Conservation (phyloP, 2,797 vertebrate genomes). For the Coracias cyanogaster region DNA sequence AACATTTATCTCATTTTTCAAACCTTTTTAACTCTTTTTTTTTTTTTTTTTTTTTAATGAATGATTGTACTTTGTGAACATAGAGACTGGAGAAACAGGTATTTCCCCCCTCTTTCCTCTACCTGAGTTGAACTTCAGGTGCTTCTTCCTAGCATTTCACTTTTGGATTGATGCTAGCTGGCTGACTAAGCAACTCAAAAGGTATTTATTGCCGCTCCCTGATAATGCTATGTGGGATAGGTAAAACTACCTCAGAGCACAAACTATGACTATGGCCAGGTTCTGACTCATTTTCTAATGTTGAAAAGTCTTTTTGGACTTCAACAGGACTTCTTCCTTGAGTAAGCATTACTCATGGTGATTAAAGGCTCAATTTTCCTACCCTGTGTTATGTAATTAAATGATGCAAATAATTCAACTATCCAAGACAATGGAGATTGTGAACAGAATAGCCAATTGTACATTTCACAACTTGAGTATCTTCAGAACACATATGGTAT, state of each 20-base stretch:
- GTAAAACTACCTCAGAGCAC: neutral
- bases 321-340: slow-evolving; percentile 41
- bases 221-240: neutral
- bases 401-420: slow-evolving; percentile 50
- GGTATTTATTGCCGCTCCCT: neutral
- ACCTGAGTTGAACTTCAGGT: neutral
- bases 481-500: neutral
- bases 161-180: neutral
- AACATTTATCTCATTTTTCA: neutral
- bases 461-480: neutral
- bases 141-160: neutral
- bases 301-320: neutral
- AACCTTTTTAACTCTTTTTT: no score
- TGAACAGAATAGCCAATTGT: neutral
- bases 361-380: slow-evolving; percentile 48
- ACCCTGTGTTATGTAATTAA: slow-evolving; percentile 29
- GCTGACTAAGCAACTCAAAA: neutral
- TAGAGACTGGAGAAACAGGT: neutral
- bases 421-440: slow-evolving; percentile 13
- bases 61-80: accelerated
- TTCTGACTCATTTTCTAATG: slow-evolving; percentile 40
- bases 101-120: neutral
- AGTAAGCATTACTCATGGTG: slow-evolving; percentile 33
- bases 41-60: no score
- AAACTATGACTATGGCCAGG: neutral